These are phyloP conservation scores for Bradypodion pumilum DNA, from an alignment of 2,797 vertebrate genomes.

Conservation along the genomic window DNA sequence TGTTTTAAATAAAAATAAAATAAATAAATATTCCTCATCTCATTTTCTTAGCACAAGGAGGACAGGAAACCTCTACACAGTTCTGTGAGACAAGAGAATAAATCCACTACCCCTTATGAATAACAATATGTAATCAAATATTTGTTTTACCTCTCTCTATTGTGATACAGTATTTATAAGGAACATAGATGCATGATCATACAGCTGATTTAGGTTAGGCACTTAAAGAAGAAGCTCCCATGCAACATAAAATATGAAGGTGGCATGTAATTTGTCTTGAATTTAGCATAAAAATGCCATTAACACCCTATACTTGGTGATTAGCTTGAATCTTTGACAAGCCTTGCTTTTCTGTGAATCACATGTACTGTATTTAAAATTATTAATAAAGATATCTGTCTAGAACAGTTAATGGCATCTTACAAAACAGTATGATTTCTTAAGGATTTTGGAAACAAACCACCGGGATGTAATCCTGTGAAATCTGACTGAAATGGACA, in stretches of 20 bases:
- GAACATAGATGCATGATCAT: not conserved
- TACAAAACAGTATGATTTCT: not conserved
- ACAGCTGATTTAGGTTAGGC: not conserved
- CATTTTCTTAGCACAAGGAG: not conserved
- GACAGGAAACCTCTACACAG: not conserved
- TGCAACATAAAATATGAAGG: not conserved
- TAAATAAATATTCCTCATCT: not conserved
- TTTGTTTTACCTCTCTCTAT: not conserved
- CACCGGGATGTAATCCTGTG: not conserved
- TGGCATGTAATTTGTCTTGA: not conserved
- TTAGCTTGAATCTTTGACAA: not conserved
- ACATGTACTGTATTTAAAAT: not conserved
- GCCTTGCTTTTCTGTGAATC: not conserved
- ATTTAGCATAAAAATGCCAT: not conserved
- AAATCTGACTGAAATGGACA: not conserved
- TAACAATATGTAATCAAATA: not conserved
- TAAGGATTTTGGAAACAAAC: not conserved
- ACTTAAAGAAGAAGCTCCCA: not conserved
- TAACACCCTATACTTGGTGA: not conserved
- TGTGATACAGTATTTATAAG: not conserved
- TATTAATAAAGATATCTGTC: not conserved
- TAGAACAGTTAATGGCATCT: not conserved
- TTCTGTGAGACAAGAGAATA: not conserved
- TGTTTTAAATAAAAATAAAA: no score
- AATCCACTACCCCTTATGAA: not conserved